Evolutionary conservation across 1,140 invertebrate species (phyloP), one percentile per base, ranked within the genome.

Genomic region (Metaphire vulgaris): DNA sequence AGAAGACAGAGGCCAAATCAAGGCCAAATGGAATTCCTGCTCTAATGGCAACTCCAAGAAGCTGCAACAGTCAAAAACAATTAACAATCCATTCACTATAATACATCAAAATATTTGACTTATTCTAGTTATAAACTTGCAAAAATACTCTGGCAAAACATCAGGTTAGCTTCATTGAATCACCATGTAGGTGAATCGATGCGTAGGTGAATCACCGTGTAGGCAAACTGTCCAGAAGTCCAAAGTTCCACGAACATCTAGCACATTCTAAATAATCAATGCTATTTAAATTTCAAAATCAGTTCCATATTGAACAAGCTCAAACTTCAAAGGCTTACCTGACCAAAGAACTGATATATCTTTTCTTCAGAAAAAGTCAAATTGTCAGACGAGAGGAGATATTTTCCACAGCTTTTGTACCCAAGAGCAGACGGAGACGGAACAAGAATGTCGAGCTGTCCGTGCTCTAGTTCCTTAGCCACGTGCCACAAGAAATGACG

Each of bases 1-100:
- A 87, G 67, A 84, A 82, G 16, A 80, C 78, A 6, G 80, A 79
- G 34, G 86, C 77, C n/a, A 87, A 76, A 74, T 86, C 82, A 66
- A 87, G 77, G 21, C 85, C 84, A 26, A 87, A 77, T 0, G 86
- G 86, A 70, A 87, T 87, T 76, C 86, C 85, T n/a, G 86, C 85
- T 71, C 86, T 64, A 21, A 87, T 80, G 1, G 86, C 84, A 28
- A 87, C 84, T 1, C 85, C 86, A 29, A 87, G 78, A 69, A 87
- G 75, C 85, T 86, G 77, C 12, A 79, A 80, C 34, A 34, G 65
- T 6, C n/a, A 69, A 66, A 33, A 33, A 74, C 41, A 2, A 33
- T 1, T 28, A 21, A 15, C 28, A 28, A n/a, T 15, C 15, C 30
- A 69, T n/a, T 29, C 28, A 69, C n/a, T n/a, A n/a, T n/a, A n/a